Evolutionary conservation across 1,140 invertebrate species (phyloP).

Genomic region (Heliconius congener): DNA sequence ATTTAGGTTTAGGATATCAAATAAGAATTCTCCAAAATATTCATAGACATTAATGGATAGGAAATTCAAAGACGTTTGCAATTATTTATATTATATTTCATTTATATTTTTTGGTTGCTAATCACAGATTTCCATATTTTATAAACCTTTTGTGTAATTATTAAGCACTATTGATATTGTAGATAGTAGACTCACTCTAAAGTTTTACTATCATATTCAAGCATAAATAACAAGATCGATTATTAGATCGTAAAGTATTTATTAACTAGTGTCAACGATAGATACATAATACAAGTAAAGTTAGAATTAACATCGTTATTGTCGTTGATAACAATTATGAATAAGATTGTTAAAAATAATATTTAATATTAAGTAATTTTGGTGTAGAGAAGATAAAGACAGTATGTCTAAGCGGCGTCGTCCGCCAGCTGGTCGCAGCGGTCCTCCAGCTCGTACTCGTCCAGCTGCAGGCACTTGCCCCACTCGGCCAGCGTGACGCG

Average conservation of each 20-base stretch:
- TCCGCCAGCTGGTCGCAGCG: slow-evolving; percentile 72
- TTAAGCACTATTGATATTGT: neutral
- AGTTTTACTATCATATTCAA: neutral
- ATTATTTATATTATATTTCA: neutral
- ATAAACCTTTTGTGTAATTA: neutral
- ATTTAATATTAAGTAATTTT: neutral
- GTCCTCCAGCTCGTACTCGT: slow-evolving; percentile 80
- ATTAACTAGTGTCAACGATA: neutral
- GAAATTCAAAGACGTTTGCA: too few relatives aligned
- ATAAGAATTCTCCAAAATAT: too few relatives aligned
- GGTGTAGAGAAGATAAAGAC: neutral
- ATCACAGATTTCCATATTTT: slow-evolving; percentile 17
- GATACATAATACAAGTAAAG: neutral
- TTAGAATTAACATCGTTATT: neutral
- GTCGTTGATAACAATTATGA: neutral
- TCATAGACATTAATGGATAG: neutral
- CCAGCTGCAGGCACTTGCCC: slow-evolving; percentile 94
- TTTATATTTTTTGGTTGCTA: slow-evolving; percentile 4
- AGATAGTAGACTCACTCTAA: neutral
- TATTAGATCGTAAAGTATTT: neutral
- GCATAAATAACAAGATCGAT: neutral
- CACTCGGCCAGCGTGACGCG: slow-evolving; percentile 94
- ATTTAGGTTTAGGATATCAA: too few relatives aligned
- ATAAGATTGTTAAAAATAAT: neutral
- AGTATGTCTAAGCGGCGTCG: slow-evolving; percentile 35